Percentiles rank a stretch among this genome's conserved stretches.
These are phyloP conservation scores for Gila robusta DNA, from an alignment of 2,797 vertebrate genomes.

Conservation along the genomic window DNA sequence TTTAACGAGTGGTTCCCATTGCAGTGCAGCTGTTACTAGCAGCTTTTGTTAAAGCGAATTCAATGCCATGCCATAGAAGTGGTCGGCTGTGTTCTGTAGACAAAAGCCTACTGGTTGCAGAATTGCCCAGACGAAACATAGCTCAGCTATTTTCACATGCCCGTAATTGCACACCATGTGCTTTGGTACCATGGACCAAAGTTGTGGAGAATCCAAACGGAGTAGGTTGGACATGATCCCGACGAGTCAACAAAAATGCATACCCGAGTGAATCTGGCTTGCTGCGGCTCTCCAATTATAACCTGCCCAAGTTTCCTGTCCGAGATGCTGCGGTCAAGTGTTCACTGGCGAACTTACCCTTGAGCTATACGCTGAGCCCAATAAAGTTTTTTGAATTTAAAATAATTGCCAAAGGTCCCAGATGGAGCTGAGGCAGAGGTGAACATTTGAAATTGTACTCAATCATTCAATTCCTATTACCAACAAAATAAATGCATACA, in stretches of 20 bases:
- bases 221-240: slow-evolving; percentile 43
- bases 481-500: not conserved
- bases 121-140: slow-evolving; percentile 66
- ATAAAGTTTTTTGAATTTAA: slow-evolving; percentile 53
- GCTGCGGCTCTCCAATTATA: slow-evolving; percentile 66
- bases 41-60: slow-evolving; percentile 47
- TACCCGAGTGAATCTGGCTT: slow-evolving; percentile 41
- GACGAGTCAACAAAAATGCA: slow-evolving; percentile 41
- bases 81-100: slow-evolving; percentile 66
- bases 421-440: not conserved
- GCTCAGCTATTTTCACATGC: slow-evolving; percentile 70
- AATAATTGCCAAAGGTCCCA: slow-evolving; percentile 14
- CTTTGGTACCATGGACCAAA: slow-evolving; percentile 66
- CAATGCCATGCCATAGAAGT: slow-evolving; percentile 72
- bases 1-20: slow-evolving; percentile 67
- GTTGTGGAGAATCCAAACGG: slow-evolving; percentile 38
- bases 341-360: slow-evolving; percentile 62
- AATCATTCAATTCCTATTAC: not conserved
- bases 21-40: slow-evolving; percentile 35
- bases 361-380: slow-evolving; percentile 64
- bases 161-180: slow-evolving; percentile 74
- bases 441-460: not conserved
- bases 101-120: slow-evolving; percentile 71
- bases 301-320: slow-evolving; percentile 70
- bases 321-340: slow-evolving; percentile 65